These are phyloP conservation scores for Fulmarus glacialis DNA, from an alignment of 2,113 vertebrate species.

Conservation along the genomic window DNA sequence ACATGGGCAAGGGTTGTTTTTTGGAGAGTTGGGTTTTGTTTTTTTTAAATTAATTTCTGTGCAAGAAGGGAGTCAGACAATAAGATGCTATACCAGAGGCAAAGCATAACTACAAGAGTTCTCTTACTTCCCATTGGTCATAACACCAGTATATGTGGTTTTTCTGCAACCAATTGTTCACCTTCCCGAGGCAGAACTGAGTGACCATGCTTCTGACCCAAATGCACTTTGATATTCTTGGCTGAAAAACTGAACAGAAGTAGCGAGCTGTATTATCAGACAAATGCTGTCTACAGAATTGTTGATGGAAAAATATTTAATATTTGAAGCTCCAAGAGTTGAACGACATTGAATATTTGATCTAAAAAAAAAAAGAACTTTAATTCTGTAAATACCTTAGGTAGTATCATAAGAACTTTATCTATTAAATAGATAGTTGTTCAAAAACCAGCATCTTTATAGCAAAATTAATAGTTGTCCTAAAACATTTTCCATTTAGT, in stretches of 20 bases:
- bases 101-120: neutral
- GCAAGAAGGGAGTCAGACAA: neutral
- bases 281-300: neutral
- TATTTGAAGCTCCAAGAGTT: neutral
- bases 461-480: neutral
- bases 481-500: neutral
- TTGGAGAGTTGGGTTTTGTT: rapidly evolving
- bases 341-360: neutral
- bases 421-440: neutral
- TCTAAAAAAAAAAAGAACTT: neutral
- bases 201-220: neutral
- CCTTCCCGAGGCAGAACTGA: neutral
- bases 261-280: neutral
- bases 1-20: neutral
- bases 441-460: neutral
- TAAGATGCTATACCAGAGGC: neutral
- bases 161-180: neutral
- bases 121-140: neutral
- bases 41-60: neutral
- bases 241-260: neutral
- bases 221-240: neutral
- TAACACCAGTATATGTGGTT: neutral
- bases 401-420: neutral
- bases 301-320: neutral
- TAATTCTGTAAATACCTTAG: neutral